Conservation (phyloP, 2,888 invertebrate genomes). For the Macrophya annulata region DNA sequence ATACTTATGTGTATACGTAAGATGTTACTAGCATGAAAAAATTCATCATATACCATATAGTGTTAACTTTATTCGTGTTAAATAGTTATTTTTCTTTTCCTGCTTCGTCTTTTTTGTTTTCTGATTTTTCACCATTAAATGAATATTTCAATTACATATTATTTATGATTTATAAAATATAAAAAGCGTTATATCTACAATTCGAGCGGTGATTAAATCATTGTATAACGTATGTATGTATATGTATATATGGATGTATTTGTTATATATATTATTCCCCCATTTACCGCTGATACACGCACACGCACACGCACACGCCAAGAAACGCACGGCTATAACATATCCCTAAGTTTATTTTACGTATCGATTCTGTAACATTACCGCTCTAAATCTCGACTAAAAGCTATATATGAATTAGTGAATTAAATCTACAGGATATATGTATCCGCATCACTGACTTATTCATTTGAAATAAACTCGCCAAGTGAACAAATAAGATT, state of each 20-base stretch:
- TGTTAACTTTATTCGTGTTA: not conserved
- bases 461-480: conserved; percentile 1
- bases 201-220: conserved; percentile 44
- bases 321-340: conserved; percentile 25
- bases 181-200: conserved; percentile 53
- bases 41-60: not conserved
- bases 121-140: conserved; percentile 21
- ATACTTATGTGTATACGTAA: conserved; percentile 6
- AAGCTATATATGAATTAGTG: conserved; percentile 31
- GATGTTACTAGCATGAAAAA: not conserved
- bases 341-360: conserved; percentile 4
- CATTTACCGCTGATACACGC: conserved; percentile 34
- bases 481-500: conserved; percentile 16
- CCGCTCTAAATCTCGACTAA: conserved; percentile 39
- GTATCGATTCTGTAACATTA: conserved; percentile 35
- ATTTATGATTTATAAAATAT: conserved; percentile 42
- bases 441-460: not conserved
- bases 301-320: not conserved
- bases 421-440: conserved; percentile 10
- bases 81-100: not conserved
- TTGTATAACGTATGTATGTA: conserved; percentile 30
- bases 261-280: not conserved
- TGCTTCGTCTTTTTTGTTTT: not conserved
- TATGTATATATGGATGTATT: conserved; percentile 15
- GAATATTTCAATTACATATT: conserved; percentile 13